These are phyloP conservation scores for Lipophrys pholis DNA, from an alignment of 2,113 vertebrate genomes.

Conservation along the genomic window DNA sequence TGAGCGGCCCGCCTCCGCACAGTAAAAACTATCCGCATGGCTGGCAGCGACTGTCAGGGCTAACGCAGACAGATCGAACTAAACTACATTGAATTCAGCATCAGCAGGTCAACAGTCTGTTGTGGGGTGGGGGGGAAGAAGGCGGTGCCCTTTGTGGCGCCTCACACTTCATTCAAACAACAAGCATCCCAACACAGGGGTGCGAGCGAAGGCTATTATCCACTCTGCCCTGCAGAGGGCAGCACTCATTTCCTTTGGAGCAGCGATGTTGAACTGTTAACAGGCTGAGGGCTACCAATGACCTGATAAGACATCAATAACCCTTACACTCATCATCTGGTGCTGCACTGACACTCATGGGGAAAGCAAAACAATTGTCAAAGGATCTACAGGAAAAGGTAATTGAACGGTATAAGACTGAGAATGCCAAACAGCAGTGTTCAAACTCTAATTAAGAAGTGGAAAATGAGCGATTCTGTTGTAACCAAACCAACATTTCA, in stretches of 20 bases:
- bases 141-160: slow-evolving; percentile 31
- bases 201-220: slow-evolving; percentile 59
- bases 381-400: too few species aligned
- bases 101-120: slow-evolving; percentile 59
- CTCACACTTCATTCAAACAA: slow-evolving; percentile 53
- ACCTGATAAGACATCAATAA: slow-evolving; percentile 74
- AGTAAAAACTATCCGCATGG: slow-evolving; percentile 18
- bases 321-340: not conserved
- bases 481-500: too few species aligned
- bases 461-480: too few species aligned
- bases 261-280: slow-evolving; percentile 11
- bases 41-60: slow-evolving; percentile 22
- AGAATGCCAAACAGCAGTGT: too few species aligned
- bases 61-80: slow-evolving; percentile 40
- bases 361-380: too few species aligned
- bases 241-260: slow-evolving; percentile 64
- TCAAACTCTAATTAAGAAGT: too few species aligned
- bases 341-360: too few species aligned
- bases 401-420: too few species aligned
- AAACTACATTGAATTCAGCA: slow-evolving; percentile 32
- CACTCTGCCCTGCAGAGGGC: slow-evolving; percentile 43
- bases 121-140: slow-evolving; percentile 29
- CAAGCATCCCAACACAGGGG: slow-evolving; percentile 45
- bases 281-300: slow-evolving; percentile 23
- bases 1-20: slow-evolving; percentile 11